Conservation (phyloP, 2,113 vertebrate species). For the Entomyzon cyanotis region DNA sequence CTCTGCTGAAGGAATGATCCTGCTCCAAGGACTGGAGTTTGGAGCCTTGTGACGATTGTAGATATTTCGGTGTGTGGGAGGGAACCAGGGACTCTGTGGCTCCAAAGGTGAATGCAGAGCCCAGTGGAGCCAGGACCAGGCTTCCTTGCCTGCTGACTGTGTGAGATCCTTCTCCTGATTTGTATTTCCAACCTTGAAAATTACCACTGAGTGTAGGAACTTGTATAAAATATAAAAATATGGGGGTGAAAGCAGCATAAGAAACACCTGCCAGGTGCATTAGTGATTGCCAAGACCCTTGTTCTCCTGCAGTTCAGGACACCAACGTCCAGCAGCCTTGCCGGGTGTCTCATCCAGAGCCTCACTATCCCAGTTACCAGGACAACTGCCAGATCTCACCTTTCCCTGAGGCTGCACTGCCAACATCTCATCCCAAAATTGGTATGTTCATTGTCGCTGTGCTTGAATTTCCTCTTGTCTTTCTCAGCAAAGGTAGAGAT, state of each 20-base stretch:
- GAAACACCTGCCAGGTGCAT: background rate
- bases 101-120: background rate
- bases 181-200: background rate
- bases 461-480: background rate
- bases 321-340: constrained; percentile 72
- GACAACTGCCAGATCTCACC: constrained; percentile 78
- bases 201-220: background rate
- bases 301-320: constrained; percentile 69
- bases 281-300: background rate
- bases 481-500: background rate
- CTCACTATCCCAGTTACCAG: constrained; percentile 78
- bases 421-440: constrained; percentile 76
- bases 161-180: background rate
- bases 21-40: background rate
- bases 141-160: background rate
- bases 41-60: background rate
- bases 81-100: background rate
- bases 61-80: background rate
- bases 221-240: background rate
- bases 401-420: constrained; percentile 76
- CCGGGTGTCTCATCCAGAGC: constrained; percentile 72
- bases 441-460: constrained; percentile 34
- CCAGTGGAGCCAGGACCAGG: no score
- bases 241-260: rapidly evolving
- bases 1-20: background rate